These are phyloP conservation scores for Phaethornis superciliosus DNA, from an alignment of 2,113 vertebrate species.

Conservation along the genomic window DNA sequence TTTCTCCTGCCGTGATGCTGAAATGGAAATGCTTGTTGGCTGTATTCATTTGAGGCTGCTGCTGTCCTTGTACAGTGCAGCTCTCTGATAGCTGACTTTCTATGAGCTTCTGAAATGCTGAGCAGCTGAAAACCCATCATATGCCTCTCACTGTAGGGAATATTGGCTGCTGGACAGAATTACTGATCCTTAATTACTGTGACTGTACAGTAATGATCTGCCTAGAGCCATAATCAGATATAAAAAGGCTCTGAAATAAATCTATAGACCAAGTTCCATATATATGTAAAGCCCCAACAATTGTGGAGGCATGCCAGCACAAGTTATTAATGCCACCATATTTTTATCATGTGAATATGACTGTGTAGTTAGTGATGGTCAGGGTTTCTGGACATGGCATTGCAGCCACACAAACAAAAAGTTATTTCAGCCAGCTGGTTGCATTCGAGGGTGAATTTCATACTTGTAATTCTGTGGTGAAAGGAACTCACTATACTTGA, in stretches of 20 bases:
- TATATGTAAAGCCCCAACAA: background rate
- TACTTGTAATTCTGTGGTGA: background rate
- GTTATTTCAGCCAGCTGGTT: background rate
- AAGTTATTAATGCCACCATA: background rate
- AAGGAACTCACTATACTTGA: background rate
- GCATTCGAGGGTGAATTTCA: background rate
- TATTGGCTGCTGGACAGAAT: background rate
- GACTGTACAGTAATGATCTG: background rate
- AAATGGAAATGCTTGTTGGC: background rate
- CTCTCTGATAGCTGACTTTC: background rate
- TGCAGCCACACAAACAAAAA: background rate
- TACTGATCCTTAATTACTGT: background rate
- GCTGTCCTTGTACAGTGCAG: background rate
- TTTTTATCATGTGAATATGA: background rate
- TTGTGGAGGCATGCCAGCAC: background rate
- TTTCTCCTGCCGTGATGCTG: background rate
- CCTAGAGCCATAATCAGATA: constrained; percentile 5
- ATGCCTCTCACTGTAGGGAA: background rate
- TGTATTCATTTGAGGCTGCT: background rate
- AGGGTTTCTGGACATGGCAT: background rate
- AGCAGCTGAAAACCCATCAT: background rate
- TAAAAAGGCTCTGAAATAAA: constrained; percentile 25
- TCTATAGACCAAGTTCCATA: background rate
- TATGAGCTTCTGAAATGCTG: background rate
- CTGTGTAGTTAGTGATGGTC: background rate